These are phyloP conservation scores for Nycticorax nycticorax DNA, from an alignment of 2,113 vertebrate species.

Conservation along the genomic window DNA sequence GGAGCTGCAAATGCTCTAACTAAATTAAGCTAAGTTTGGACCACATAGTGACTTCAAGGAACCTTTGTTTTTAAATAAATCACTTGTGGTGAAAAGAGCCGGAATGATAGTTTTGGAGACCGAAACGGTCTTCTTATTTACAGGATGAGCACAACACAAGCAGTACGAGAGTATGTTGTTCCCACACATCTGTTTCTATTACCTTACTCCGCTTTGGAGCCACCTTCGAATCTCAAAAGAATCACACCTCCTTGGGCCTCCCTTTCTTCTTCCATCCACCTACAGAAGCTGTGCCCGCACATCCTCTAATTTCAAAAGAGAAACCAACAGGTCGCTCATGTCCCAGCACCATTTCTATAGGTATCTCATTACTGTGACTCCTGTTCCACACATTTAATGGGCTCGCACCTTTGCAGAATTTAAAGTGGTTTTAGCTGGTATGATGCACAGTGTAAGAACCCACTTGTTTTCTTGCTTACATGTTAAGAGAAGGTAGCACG, in stretches of 20 bases:
- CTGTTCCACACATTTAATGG: neutral
- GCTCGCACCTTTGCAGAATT: neutral
- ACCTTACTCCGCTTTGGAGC: neutral
- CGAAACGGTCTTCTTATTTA: neutral
- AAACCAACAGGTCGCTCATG: neutral
- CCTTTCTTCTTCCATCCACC: neutral
- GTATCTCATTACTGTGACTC: neutral
- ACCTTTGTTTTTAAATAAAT: conserved; percentile 1
- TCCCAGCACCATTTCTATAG: neutral
- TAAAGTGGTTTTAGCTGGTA: neutral
- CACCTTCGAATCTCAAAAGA: neutral
- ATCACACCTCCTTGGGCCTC: neutral
- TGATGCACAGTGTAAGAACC: neutral
- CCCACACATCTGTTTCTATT: neutral
- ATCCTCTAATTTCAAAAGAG: neutral
- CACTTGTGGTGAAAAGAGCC: neutral
- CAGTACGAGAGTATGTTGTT: neutral
- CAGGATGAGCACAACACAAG: neutral
- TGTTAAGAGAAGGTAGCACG: neutral
- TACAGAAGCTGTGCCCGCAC: neutral
- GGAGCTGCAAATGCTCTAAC: neutral
- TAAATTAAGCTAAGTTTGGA: conserved; percentile 4
- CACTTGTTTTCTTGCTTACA: neutral
- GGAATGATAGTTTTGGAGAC: neutral
- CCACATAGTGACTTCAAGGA: neutral